Conservation (phyloP, 2,113 vertebrate genomes). For the Alces alces region DNA sequence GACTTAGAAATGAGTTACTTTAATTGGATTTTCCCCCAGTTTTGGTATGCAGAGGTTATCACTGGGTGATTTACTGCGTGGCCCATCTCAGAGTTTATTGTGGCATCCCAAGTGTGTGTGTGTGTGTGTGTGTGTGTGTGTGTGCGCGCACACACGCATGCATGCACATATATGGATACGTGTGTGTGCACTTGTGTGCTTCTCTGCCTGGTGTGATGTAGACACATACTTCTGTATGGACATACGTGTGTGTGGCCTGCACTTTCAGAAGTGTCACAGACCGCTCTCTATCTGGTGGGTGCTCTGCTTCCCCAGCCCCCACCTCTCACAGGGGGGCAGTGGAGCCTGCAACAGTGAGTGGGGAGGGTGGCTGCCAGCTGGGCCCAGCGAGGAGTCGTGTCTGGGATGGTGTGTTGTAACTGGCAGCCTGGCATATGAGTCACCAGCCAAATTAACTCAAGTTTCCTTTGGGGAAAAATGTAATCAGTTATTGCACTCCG, state of each 20-base stretch:
- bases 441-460: conserved; percentile 85
- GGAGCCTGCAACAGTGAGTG: background rate
- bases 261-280: background rate
- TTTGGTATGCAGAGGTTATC: conserved; percentile 68
- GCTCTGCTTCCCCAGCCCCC: background rate
- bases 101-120: background rate
- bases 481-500: conserved; percentile 81
- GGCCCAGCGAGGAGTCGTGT: conserved; percentile 66
- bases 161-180: background rate
- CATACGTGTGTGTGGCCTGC: background rate
- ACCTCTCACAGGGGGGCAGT: background rate
- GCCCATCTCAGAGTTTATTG: conserved; percentile 55
- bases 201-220: background rate
- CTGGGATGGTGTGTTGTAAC: conserved; percentile 81
- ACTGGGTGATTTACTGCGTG: conserved; percentile 60
- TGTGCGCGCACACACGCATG: too few relatives aligned
- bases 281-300: background rate
- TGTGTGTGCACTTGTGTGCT: background rate
- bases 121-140: background rate
- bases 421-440: conserved; percentile 83
- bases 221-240: background rate
- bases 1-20: conserved; percentile 59
- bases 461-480: conserved; percentile 86
- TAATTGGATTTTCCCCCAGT: conserved; percentile 44
- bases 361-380: background rate